Evolutionary conservation across 2,113 vertebrate species (phyloP).

Genomic region (Misgurnus mizolepis): DNA sequence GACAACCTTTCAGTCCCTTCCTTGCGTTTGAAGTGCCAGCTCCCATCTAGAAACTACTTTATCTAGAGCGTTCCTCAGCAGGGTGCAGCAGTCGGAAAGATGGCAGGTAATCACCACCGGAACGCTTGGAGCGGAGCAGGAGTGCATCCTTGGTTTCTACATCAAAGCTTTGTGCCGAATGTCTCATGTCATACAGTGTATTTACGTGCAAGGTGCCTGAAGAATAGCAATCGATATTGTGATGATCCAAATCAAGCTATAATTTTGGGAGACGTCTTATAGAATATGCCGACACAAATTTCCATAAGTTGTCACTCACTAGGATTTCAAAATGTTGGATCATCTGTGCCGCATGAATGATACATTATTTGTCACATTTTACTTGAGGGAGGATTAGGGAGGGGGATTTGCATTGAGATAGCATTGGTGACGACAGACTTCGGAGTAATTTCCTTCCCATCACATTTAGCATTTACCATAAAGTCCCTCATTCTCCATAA

Average conservation of each 20-base stretch:
- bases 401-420: constrained; percentile 24
- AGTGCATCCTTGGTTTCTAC: constrained; percentile 20
- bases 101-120: constrained; percentile 55
- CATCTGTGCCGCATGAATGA: background rate
- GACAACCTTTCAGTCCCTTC: constrained; percentile 59
- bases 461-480: constrained; percentile 52
- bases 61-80: constrained; percentile 47
- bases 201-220: constrained; percentile 8
- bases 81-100: constrained; percentile 32
- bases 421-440: constrained; percentile 1
- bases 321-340: constrained; percentile 28
- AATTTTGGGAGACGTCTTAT: background rate
- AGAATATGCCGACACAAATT: background rate
- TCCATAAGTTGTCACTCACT: background rate
- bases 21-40: constrained; percentile 58
- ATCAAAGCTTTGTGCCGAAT: constrained; percentile 11
- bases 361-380: constrained; percentile 20
- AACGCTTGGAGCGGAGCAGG: constrained; percentile 43
- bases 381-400: background rate
- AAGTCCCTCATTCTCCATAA: constrained; percentile 45
- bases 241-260: background rate
- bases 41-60: constrained; percentile 59
- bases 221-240: constrained; percentile 1
- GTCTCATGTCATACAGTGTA: background rate
- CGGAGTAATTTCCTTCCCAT: constrained; percentile 43